Base-by-base conservation (phyloP, 2,797 vertebrate genomes). In the Myiothlypis coronata region DNA sequence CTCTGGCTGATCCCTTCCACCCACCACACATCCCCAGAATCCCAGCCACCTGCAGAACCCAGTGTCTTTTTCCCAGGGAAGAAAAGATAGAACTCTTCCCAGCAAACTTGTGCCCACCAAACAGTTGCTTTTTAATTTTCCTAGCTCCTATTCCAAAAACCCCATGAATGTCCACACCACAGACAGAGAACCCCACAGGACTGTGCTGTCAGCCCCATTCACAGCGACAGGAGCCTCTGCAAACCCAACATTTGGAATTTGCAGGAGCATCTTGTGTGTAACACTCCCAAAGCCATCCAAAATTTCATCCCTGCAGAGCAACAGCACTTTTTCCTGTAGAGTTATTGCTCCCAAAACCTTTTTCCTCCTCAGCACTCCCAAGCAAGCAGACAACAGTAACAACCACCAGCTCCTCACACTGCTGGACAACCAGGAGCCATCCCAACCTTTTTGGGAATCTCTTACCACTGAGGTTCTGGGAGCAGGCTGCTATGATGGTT, bases 401-500 rank as follows among this genome's bases (percentile, higher is more conserved):
- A 35, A 19, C 24, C 24, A 46, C 21, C 44, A 35, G 56, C 37
- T 50, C 68, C 75, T 68, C 0, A 0, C 11, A 1, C 7, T 15
- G 2, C 57, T 28, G 11, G 67, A 49, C 55, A 19, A 7, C 1
- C 53, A 26, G 32, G 34, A 63, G 5, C 79, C 76, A 18, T 10
- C 39, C 67, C 19, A 41, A 34, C 5, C 1, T 0, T 28, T 46
- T 3, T 12, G 67, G 80, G 20, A 65, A 11, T 28, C 3, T 28
- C 97, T 97, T 93, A 97, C 97, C 97, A 0, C 87, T 92, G 5
- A 94, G 93, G 7, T 97, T 96, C 44, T 95, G 96, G 81, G 95
- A 97, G 53, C 89, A 97, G 81, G 97, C 97, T 35, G 97, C 96
- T 10, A 97, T 96, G 34, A 97, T 97, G 7, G 97, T 97, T 86